Conservation (phyloP, 2,113 vertebrate genomes). For the Pipa parva region DNA sequence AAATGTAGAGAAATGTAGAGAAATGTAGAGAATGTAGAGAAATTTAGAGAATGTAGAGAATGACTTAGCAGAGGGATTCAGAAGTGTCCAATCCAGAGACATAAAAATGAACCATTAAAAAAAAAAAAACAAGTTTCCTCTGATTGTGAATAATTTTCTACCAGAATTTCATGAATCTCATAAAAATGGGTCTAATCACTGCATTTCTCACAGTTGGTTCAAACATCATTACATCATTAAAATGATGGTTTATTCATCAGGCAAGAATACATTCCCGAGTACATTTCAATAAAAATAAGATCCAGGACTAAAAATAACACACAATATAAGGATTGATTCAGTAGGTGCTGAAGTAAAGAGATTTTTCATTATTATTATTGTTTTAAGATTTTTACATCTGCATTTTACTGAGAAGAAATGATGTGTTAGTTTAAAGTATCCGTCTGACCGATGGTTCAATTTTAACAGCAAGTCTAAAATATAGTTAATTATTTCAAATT, state of each 20-base stretch:
- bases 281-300: background rate
- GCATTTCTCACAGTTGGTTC: constrained; percentile 6
- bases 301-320: background rate
- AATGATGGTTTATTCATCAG: constrained; percentile 36
- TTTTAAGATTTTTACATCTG: too few relatives aligned
- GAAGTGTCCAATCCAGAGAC: background rate
- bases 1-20: too few relatives aligned
- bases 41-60: too few relatives aligned
- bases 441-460: too few relatives aligned
- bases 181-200: constrained; percentile 15
- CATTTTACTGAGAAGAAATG: too few relatives aligned
- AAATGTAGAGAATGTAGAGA: too few relatives aligned
- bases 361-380: too few relatives aligned
- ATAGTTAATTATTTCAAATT: too few relatives aligned
- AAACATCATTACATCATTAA: constrained; percentile 24
- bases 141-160: background rate
- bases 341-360: too few relatives aligned
- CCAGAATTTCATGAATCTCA: background rate
- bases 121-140: background rate
- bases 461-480: too few relatives aligned
- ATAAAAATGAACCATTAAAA: background rate
- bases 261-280: constrained; percentile 10
- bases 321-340: background rate
- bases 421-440: too few relatives aligned
- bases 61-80: too few relatives aligned